A percentile compares a stretch with the other conserved stretches of the same genome.
These are phyloP conservation scores for Acrossocheilus wenchowensis DNA, from an alignment of 2,797 vertebrate genomes.

Conservation along the genomic window DNA sequence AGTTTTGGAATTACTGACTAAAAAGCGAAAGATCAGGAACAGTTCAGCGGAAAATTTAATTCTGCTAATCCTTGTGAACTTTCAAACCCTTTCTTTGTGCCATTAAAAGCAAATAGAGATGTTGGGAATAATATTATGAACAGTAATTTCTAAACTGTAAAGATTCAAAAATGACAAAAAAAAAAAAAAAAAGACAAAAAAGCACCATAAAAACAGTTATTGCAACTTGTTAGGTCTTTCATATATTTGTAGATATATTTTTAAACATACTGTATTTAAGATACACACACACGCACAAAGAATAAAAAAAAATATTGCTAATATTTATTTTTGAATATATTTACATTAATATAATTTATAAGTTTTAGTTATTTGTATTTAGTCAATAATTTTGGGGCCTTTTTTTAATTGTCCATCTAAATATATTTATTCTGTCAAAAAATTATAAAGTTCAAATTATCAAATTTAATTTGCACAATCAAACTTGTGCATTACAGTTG, in stretches of 20 bases:
- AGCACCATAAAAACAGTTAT: background rate
- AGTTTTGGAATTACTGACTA: background rate
- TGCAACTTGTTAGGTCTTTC: background rate
- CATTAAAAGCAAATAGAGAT: background rate
- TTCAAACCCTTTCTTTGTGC: background rate
- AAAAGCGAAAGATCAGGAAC: background rate
- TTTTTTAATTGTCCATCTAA: background rate
- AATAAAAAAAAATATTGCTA: background rate
- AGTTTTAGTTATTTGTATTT: background rate
- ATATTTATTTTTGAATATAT: background rate
- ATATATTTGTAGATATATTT: background rate
- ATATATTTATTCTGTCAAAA: background rate
- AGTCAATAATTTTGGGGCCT: background rate
- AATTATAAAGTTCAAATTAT: background rate
- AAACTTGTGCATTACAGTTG: background rate
- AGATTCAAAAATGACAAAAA: background rate
- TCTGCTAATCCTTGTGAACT: background rate
- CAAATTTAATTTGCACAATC: background rate
- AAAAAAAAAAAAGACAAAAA: background rate
- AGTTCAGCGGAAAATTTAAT: background rate
- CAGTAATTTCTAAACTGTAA: background rate
- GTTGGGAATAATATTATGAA: background rate
- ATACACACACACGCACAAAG: background rate
- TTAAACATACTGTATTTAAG: background rate
- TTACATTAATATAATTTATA: background rate